Base-by-base conservation (phyloP, 2,888 invertebrate genomes). In the Eueremaeus valkanovi region DNA sequence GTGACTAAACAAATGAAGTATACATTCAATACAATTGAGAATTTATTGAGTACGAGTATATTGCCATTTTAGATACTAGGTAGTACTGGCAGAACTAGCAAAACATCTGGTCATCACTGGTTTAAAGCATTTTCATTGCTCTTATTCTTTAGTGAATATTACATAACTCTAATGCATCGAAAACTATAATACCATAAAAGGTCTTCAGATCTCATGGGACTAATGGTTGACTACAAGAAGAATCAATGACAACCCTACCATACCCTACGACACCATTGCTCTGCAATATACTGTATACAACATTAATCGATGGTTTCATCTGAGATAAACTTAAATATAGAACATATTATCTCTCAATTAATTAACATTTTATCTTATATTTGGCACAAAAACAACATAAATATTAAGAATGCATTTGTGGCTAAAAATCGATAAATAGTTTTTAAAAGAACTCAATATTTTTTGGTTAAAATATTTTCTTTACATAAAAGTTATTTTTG, bases 341-440 rank as follows among this genome's bases (percentile, higher is more conserved):
- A 55, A 55, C 27, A 27, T 24, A 55, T 55, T 55, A 55, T 55
- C 55, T 55, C 55, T 55, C 55, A 55, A 55, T 55, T 55, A 55
- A 55, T 55, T 55, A 55, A 55, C 55, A 55, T 55, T 55, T 24
- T 24, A 55, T 55, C 55, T 55, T 24, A 55, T 21, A 3, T 55
- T 55, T 55, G 27, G 24, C 27, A 55, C 55, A 55, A 55, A 11
- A 55, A 21, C 21, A 55, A 1, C 5, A 11, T n/a, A 27, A 55
- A 21, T n/a, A 24, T 55, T 21, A 11, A 1, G 13, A 55, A 55
- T 55, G 55, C 13, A 27, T 55, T 55, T 55, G 24, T 27, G 55
- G 8, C 27, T 27, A 3, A 55, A 55, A 55, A 36, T 36, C 36
- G 36, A 36, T 55, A 55, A 55, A 55, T 55, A 11, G 55, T 24